Percentiles rank a stretch among this genome's conserved stretches.
Evolutionary conservation across 2,113 vertebrate species (phyloP).

Genomic region (Daboia siamensis): DNA sequence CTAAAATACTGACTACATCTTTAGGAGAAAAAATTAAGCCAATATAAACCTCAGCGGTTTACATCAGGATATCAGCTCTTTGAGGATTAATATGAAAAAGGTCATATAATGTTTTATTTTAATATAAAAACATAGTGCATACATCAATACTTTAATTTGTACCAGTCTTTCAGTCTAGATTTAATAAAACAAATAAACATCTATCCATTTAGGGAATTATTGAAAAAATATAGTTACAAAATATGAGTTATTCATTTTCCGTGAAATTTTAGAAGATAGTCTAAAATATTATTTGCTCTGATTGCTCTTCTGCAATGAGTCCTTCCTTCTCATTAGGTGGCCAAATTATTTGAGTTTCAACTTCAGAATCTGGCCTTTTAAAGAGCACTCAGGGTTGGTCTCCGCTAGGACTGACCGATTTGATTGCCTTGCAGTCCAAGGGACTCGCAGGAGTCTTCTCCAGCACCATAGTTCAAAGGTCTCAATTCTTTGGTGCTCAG

Average conservation of each 20-base stretch:
- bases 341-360: too few species aligned
- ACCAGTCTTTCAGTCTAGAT: background rate
- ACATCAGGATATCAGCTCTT: background rate
- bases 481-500: too few species aligned
- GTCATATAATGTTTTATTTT: background rate
- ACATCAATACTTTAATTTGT: background rate
- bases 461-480: too few species aligned
- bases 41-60: background rate
- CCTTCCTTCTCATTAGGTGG: too few species aligned
- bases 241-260: background rate
- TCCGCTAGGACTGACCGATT: too few species aligned
- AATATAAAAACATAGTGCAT: background rate
- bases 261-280: conserved; percentile 5
- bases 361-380: too few species aligned
- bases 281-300: background rate
- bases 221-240: background rate
- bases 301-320: too few species aligned
- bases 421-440: too few species aligned
- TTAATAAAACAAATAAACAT: background rate
- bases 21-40: background rate
- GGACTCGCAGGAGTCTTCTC: too few species aligned
- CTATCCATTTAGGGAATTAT: background rate
- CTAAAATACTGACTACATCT: background rate
- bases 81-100: background rate
- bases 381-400: too few species aligned